Conservation (phyloP, 2,888 invertebrate genomes). For the Autographa gamma region DNA sequence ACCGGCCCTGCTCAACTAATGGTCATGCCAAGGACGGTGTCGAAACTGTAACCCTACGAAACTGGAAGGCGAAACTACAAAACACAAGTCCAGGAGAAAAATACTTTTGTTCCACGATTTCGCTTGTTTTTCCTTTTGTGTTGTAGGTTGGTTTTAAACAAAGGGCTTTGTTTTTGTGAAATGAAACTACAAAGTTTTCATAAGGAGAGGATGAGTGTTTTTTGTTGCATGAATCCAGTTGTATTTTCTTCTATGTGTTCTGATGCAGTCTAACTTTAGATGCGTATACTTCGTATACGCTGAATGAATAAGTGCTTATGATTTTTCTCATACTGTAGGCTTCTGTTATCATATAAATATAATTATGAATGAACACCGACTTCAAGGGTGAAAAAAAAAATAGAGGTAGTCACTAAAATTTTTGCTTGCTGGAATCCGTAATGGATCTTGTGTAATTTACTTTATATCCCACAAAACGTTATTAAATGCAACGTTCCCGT, state of each 20-base stretch:
- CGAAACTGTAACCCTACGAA: constrained; percentile 3
- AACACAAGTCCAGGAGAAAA: background rate
- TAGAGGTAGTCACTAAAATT: no score
- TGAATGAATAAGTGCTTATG: background rate
- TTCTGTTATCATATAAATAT: no score
- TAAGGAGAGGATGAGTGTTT: background rate
- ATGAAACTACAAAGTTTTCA: background rate
- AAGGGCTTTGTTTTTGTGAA: background rate
- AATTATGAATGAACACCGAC: no score
- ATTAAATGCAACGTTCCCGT: no score
- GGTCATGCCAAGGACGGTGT: constrained; percentile 56
- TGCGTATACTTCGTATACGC: background rate
- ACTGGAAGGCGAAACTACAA: background rate
- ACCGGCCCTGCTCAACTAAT: constrained; percentile 53
- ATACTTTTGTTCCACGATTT: background rate
- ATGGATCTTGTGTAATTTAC: no score
- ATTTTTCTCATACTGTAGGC: no score
- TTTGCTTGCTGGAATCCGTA: no score
- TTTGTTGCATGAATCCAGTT: background rate
- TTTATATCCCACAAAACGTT: no score
- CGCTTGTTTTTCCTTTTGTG: background rate
- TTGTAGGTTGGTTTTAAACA: background rate
- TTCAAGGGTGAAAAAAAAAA: no score
- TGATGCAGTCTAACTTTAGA: no score
- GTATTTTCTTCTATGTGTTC: no score